Evolutionary conservation across 2,888 invertebrate genomes (phyloP).

Genomic region (Clostera curtula): DNA sequence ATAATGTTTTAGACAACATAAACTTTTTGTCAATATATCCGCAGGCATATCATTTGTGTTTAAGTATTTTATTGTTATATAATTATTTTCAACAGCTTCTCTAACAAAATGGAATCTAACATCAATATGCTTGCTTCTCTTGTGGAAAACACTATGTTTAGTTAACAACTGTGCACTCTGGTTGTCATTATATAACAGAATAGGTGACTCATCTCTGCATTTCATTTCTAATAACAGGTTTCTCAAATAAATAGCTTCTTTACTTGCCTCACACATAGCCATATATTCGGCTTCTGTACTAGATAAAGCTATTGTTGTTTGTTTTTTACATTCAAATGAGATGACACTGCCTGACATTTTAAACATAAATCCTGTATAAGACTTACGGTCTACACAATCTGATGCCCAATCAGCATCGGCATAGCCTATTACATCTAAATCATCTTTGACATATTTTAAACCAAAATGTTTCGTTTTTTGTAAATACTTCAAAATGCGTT

Average conservation of each 20-base stretch:
- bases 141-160: neutral
- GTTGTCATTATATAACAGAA: too few species aligned
- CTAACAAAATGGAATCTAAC: conserved; percentile 1
- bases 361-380: conserved; percentile 1
- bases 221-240: neutral
- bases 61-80: too few species aligned
- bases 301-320: too few species aligned
- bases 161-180: too few species aligned
- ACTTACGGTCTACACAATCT: neutral
- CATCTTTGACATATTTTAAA: too few species aligned
- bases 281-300: neutral
- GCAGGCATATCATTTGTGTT: too few species aligned
- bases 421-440: neutral
- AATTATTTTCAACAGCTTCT: too few species aligned
- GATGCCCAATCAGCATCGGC: conserved; percentile 1
- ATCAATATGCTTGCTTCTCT: too few species aligned
- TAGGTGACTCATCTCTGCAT: neutral
- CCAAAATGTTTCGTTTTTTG: neutral
- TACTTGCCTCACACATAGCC: neutral
- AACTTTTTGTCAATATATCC: neutral
- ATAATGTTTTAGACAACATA: conserved; percentile 1
- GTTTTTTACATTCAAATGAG: conserved; percentile 2
- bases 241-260: neutral
- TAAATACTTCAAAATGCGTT: neutral
- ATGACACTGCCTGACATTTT: too few species aligned